phyloP scores from a whole-genome alignment of 1,140 invertebrate species.

The Euborellia annulipes region DNA sequence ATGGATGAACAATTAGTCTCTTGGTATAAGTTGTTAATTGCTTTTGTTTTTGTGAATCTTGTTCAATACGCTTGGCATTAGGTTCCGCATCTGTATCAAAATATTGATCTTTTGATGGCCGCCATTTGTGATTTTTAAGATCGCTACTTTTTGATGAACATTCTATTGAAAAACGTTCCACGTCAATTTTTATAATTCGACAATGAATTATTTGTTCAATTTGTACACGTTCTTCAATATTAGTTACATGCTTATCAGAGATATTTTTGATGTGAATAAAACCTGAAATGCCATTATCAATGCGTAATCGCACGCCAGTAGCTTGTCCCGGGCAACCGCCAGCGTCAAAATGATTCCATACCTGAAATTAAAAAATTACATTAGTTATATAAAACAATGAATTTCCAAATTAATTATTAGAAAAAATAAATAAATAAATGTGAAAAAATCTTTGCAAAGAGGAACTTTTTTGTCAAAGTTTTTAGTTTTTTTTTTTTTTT shows the following conservation, averaged over 20 bases:
- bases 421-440: neutral
- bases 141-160: conserved; percentile 89
- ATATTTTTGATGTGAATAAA: conserved; percentile 93
- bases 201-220: conserved; percentile 80
- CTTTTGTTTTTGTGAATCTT: conserved; percentile 66
- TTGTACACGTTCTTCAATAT: conserved; percentile 82
- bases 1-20: conserved; percentile 92
- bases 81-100: conserved; percentile 83
- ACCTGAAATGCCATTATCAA: conserved; percentile 90
- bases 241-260: conserved; percentile 83
- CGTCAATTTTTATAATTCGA: conserved; percentile 90
- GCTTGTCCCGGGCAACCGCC: conserved; percentile 90
- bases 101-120: conserved; percentile 72
- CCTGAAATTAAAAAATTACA: conserved; percentile 27
- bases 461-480: no score
- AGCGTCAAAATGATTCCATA: conserved; percentile 97
- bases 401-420: neutral
- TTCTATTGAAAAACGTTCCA: conserved; percentile 85
- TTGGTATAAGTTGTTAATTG: conserved; percentile 74
- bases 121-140: conserved; percentile 81
- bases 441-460: no score
- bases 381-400: neutral
- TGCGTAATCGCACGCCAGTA: conserved; percentile 69
- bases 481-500: no score
- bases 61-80: conserved; percentile 58